Evolutionary conservation across 2,888 invertebrate genomes (phyloP).

Genomic region (Lepidonotus clava): DNA sequence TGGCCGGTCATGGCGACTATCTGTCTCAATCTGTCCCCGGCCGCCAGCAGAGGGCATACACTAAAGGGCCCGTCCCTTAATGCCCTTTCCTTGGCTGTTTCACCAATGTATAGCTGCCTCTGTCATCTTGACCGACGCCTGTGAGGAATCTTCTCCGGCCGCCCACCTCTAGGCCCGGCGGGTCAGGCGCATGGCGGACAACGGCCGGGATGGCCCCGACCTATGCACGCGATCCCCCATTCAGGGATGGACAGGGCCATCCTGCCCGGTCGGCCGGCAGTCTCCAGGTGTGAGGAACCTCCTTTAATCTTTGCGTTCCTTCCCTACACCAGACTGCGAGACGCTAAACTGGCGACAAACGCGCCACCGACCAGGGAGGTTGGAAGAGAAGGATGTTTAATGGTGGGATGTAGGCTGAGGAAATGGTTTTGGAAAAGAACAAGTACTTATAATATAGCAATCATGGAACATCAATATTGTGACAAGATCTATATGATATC

Average conservation of each 20-base stretch:
- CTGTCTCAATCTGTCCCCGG: background rate
- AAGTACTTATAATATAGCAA: no score
- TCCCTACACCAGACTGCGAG: background rate
- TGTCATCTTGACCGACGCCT: conserved; percentile 2
- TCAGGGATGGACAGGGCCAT: background rate
- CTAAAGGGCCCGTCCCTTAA: background rate
- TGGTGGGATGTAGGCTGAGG: no score
- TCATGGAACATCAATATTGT: no score
- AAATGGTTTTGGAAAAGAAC: no score
- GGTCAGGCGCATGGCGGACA: background rate
- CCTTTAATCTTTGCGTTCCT: conserved; percentile 2
- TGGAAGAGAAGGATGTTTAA: background rate
- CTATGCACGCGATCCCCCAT: conserved; percentile 1
- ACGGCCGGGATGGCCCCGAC: background rate
- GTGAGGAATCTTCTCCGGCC: background rate
- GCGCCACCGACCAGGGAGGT: background rate
- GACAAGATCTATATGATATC: no score
- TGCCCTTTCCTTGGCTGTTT: background rate
- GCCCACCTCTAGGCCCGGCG: background rate
- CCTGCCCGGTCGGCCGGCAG: background rate
- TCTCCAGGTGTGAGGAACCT: background rate
- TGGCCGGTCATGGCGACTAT: background rate
- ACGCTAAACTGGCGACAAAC: background rate
- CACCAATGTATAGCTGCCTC: background rate
- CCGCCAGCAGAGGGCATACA: background rate